phyloP scores from a whole-genome alignment of 1,140 invertebrate species.

The Delia radicum region DNA sequence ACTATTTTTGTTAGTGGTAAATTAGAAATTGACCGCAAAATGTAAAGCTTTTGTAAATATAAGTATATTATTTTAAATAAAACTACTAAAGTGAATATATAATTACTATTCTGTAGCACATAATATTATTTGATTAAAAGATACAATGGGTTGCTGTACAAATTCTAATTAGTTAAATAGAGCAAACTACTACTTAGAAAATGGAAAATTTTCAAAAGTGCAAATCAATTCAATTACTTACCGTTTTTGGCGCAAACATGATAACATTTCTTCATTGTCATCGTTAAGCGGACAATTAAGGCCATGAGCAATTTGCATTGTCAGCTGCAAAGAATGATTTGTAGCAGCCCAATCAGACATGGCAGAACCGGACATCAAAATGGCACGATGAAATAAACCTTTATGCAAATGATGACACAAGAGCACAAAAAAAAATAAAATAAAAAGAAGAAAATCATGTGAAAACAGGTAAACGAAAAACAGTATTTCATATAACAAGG shows the following conservation, averaged over 20 bases:
- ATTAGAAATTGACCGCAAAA: too few relatives aligned
- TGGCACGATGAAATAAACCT: conserved; percentile 88
- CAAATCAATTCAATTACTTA: conserved; percentile 38
- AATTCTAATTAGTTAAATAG: too few relatives aligned
- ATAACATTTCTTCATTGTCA: conserved; percentile 50
- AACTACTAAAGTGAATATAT: too few relatives aligned
- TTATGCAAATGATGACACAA: neutral
- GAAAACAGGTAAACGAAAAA: neutral
- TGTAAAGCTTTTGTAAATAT: too few relatives aligned
- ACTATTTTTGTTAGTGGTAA: too few relatives aligned
- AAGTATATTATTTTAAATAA: too few relatives aligned
- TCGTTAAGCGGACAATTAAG: conserved; percentile 72
- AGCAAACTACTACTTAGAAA: too few relatives aligned
- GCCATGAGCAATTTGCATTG: conserved; percentile 75
- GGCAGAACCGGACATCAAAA: conserved; percentile 92
- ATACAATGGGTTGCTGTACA: too few relatives aligned
- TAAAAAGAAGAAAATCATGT: neutral
- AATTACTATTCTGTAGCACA: too few relatives aligned
- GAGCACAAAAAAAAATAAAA: neutral
- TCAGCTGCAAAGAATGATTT: conserved; percentile 75
- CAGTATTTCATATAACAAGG: neutral
- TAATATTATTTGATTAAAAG: too few relatives aligned
- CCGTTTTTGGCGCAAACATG: conserved; percentile 66
- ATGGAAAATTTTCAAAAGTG: too few relatives aligned
- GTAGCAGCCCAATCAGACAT: conserved; percentile 87